Base-by-base conservation (phyloP, 2,888 invertebrate genomes). In the Seladonia tumulorum region DNA sequence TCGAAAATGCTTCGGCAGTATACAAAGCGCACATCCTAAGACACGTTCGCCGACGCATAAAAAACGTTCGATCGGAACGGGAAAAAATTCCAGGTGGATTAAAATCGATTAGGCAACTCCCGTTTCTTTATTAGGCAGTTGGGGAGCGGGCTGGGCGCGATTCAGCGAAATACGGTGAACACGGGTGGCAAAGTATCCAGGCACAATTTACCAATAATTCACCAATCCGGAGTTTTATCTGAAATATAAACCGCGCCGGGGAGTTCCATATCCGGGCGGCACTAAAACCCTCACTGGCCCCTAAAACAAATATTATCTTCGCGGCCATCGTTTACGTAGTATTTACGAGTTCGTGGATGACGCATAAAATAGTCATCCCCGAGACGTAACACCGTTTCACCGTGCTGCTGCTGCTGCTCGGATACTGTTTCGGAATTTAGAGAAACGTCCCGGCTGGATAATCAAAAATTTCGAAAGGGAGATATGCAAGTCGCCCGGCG, bases 381-480 rank as follows among this genome's bases (percentile, higher is more conserved):
- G 39, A 42, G 12, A 49, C 29, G 45, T 35, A 76, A 71, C 35
- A 29, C 12, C 22, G 35, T 16, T 29, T n/a, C 29, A 5, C n/a
- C 4, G 18, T 8, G 16, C 18, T 8, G 60, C 18, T 72, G 25
- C 47, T 0, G 12, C 45, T 45, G 22, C 53, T 53, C 10, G 76
- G 16, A 29, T 68, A 14, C n/a, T 8, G 4, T 35, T 66, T 22
- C n/a, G 39, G 22, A 77, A 77, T 49, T 77, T 66, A 1, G n/a
- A 68, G 68, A 49, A 49, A 18, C 35, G n/a, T 16, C 25, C 25
- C 5, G 3, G 1, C 12, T 16, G 63, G 18, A 42, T 25, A 16
- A 57, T 73, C 35, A 60, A 82, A 76, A 78, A 63, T 74, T 74
- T 74, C 35, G 35, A 2, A 22, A 29, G 60, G 2, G 60, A 47